Base-by-base conservation (phyloP, 1,140 invertebrate species). In the Pachypeltis micranthus region DNA sequence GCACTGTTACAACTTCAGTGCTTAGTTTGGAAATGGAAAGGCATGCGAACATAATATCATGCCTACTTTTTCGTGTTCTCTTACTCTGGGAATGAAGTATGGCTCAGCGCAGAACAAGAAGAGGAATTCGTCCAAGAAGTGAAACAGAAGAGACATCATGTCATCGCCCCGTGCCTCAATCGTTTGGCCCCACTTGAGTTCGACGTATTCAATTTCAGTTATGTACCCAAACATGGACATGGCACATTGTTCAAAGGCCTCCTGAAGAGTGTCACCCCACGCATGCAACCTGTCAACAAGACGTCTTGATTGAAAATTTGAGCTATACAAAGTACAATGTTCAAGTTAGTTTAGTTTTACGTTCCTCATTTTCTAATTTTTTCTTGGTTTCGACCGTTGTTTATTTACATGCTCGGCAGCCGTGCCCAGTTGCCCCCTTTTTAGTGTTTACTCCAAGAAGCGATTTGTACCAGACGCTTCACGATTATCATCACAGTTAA, bases 161-260 rank as follows among this genome's bases (percentile, higher is more conserved):
- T 94, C 81, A 2, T 44, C 31, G 23, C 86, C 92, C 68, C 85
- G 80, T 0, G 89, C 90, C 76, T 93, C 87, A 58, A 98, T 85
- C 67, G 88, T 81, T 69, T 87, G 79, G n/a, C 81, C 81, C 67
- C 86, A 78, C 67, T 80, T 80, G 64, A 94, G 88, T 69, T 94
- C 84, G 0, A 98, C 91, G 64, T 81, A 85, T 0, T 88, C 82
- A 63, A 96, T 78, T 68, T 97, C 93, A 16, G 95, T 97, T 89
- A 97, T 98, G 72, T 98, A 98, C 2, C 83, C 90, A 78, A 93
- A 98, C 94, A 99, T 97, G 0, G 91, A 88, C 69, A 93, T 84
- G 2, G 88, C 93, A 72, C 89, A 90, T 78, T 98, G 93, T 75
- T 98, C 94, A 77, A 96, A 96, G 0, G 94, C 88, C 78, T 98